Evolutionary conservation across 2,888 invertebrate genomes (phyloP).

Genomic region (Drosophila cognata): DNA sequence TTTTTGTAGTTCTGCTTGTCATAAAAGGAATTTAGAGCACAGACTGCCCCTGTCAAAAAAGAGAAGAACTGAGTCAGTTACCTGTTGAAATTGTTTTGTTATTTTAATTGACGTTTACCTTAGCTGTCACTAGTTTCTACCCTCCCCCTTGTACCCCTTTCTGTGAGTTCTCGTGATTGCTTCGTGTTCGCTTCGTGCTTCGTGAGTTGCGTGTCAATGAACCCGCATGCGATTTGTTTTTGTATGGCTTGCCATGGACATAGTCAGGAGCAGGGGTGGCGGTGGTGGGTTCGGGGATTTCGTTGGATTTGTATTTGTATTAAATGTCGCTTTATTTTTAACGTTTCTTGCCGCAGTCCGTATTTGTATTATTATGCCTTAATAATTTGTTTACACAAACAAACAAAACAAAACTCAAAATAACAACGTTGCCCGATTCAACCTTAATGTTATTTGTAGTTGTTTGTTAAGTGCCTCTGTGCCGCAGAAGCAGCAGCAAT

Average conservation of each 20-base stretch:
- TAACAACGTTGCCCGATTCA: constrained; percentile 34
- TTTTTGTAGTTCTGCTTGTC: constrained; percentile 29
- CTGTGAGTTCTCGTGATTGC: constrained; percentile 38
- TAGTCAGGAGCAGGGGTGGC: background rate
- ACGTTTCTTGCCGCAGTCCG: constrained; percentile 44
- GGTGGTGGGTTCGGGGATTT: background rate
- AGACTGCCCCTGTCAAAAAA: constrained; percentile 38
- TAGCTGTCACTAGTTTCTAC: constrained; percentile 25
- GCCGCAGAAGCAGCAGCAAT: constrained; percentile 2
- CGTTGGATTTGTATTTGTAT: constrained; percentile 42
- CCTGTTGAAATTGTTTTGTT: constrained; percentile 73
- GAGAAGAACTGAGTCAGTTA: constrained; percentile 60
- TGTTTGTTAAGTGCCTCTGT: constrained; percentile 34
- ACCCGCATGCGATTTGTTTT: constrained; percentile 74
- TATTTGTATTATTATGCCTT: constrained; percentile 69
- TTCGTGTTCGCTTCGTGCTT: constrained; percentile 23
- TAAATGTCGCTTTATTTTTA: constrained; percentile 71
- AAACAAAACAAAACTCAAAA: constrained; percentile 42
- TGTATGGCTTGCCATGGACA: constrained; percentile 66
- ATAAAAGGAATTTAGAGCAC: constrained; percentile 61
- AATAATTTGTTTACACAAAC: constrained; percentile 75
- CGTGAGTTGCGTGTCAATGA: constrained; percentile 75
- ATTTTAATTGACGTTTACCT: constrained; percentile 73
- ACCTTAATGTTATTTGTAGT: constrained; percentile 17
- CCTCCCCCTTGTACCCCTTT: background rate